phyloP scores from a whole-genome alignment of 2,888 invertebrate species.

The Melitaea athalia region DNA sequence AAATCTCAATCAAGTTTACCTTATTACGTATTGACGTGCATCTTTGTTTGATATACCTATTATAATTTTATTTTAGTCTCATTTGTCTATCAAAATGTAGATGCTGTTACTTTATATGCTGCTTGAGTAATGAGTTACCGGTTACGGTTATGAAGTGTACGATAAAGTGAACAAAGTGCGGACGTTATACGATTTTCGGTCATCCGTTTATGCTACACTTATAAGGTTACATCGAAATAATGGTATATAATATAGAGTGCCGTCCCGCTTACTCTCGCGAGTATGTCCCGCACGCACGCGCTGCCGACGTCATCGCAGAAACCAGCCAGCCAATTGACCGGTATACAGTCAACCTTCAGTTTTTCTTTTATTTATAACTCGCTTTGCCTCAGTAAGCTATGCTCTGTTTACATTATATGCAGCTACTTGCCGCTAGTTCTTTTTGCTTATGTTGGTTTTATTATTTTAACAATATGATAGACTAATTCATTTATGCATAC shows the following conservation, averaged over 20 bases:
- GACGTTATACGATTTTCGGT: conserved; percentile 75
- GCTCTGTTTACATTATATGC: conserved; percentile 56
- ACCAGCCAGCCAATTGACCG: conserved; percentile 82
- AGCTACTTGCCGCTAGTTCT: conserved; percentile 38
- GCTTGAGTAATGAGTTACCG: conserved; percentile 50
- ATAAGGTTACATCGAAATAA: conserved; percentile 76
- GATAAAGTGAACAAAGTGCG: conserved; percentile 65
- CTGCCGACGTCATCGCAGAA: conserved; percentile 77
- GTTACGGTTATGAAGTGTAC: conserved; percentile 55
- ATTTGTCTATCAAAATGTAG: conserved; percentile 26
- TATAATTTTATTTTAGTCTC: conserved; percentile 13
- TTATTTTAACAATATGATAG: no score
- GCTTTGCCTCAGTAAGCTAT: conserved; percentile 77
- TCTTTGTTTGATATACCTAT: neutral
- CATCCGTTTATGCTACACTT: conserved; percentile 71
- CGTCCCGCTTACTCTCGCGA: conserved; percentile 52
- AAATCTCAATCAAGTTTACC: no score
- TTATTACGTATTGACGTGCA: neutral
- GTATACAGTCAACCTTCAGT: conserved; percentile 82
- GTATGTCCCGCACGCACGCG: conserved; percentile 55
- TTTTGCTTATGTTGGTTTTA: neutral
- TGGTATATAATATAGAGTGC: conserved; percentile 60
- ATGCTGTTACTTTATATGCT: conserved; percentile 45
- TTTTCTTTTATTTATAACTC: conserved; percentile 81
- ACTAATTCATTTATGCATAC: no score